Base-by-base conservation (phyloP, 64 coral and sea anemone species). In the Montipora capricornis region DNA sequence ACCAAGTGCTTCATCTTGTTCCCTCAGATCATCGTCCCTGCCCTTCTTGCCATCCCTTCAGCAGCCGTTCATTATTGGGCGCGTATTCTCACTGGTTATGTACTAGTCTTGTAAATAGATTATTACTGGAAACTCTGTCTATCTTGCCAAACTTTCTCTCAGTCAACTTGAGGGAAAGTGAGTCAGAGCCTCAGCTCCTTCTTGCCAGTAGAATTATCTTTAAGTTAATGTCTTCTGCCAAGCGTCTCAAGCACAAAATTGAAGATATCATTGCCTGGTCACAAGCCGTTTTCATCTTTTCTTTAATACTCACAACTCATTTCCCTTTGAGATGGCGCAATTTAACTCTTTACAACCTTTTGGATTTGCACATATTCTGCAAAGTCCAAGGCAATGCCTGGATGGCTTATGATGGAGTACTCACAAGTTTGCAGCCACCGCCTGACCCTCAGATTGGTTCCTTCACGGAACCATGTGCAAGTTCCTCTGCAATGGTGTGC, bases 161-260 rank as follows among this genome's bases (percentile, higher is more conserved):
- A 2, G 11, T 15, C 4, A 87, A 87, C 12, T 74, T 87, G 84
- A 47, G 24, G 10, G 84, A 87, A 15, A 20, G 22, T 2, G 47
- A 73, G 12, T 64, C 9, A n/a, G 58, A n/a, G 58, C 71, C 87
- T 3, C 87, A 89, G 73, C 48, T 78, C 0, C 58, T 89, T 14
- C 29, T 89, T 15, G 75, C 77, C 9, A 74, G 71, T 4, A 48
- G 20, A 14, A 16, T 88, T 49, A 71, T 88, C 6, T 4, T 76
- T 37, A 37, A 37, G 37, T 37, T 37, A 37, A 37, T 37, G 2
- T 75, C 87, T 3, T 49, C 87, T 49, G 9, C 12, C 10, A 89
- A 89, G 9, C 15, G 51, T 5, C 71, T 5, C 5, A 19, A 20
- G 4, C 47, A 12, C 15, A 67, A 67, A 67, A 67, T 67, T 14